Evolutionary conservation across 2,888 invertebrate genomes (phyloP), one percentile per base, ranked within the genome.

Genomic region (Drosophila parthenogenetica): DNA sequence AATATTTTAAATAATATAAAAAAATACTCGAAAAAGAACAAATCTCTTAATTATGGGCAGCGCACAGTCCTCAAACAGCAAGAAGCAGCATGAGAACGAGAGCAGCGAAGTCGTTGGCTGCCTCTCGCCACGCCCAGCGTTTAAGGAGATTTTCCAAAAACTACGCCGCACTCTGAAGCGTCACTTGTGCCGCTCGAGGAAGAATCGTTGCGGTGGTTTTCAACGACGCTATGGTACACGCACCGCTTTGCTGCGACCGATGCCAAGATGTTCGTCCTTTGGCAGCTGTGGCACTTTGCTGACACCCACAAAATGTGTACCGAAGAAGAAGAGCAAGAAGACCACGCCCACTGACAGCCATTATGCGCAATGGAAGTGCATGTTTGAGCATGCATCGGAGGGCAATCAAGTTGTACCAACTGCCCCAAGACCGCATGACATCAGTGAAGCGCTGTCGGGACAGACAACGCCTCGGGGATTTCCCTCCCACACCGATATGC

Each of bases 401-500:
- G 25, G 25, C 42, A 60, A 61, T 16, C 67, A 19, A 8, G 13
- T 32, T 10, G 13, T 16, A n/a, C 22, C 67, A n/a, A 11, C 48
- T 4, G 42, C 17, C 16, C 67, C 39, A 8, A 57, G 73, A 0
- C 64, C 60, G 0, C 75, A 74, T 39, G 72, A 83, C 59, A 74
- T 83, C 22, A 76, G 72, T 19, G 90, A 86, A 32, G 83, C 85
- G 0, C 40, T 89, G 11, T 69, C 91, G 4, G 90, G 90, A 0
- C 90, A 90, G 58, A 79, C 80, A 11, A 87, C 87, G 3, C 91
- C 90, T 2, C 45, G 58, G 5, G 86, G 91, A 5, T 90, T 90
- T 42, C 90, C 91, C 50, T 70, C 78, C 0, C 87, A 87, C 57
- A 90, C 90, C 14, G 87, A 87, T 45, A 51, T 72, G 10, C 63